Conservation (phyloP, 2,888 invertebrate species). For the Neoascia interrupta region DNA sequence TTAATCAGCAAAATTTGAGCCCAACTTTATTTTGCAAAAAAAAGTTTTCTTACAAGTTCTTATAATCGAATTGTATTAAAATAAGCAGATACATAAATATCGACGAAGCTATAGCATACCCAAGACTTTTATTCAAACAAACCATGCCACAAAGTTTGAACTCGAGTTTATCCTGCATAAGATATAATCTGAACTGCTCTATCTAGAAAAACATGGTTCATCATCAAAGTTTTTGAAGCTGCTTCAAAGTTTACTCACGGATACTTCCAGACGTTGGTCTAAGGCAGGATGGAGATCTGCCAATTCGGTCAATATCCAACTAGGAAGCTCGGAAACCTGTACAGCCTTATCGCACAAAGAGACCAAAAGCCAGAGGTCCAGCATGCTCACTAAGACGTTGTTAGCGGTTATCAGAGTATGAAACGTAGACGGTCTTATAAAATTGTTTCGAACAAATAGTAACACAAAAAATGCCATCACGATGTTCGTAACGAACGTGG, state of each 20-base stretch:
- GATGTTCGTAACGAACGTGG: conserved; percentile 1
- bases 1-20: too few species aligned
- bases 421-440: neutral
- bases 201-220: neutral
- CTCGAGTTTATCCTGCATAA: conserved; percentile 4
- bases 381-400: neutral
- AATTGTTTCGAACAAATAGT: neutral
- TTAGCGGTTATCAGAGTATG: neutral
- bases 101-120: neutral
- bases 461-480: conserved; percentile 2
- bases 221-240: too few species aligned
- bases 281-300: neutral
- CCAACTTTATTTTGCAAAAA: too few species aligned
- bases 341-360: neutral
- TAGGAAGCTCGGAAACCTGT: neutral
- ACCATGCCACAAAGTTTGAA: conserved; percentile 11
- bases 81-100: conserved; percentile 15
- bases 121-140: neutral
- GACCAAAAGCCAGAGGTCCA: neutral
- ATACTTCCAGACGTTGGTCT: conserved; percentile 2
- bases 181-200: neutral
- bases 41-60: neutral
- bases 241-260: neutral
- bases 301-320: neutral
- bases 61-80: conserved; percentile 20